Conservation (phyloP, 2,888 invertebrate species). For the Drosophila stalkeri region DNA sequence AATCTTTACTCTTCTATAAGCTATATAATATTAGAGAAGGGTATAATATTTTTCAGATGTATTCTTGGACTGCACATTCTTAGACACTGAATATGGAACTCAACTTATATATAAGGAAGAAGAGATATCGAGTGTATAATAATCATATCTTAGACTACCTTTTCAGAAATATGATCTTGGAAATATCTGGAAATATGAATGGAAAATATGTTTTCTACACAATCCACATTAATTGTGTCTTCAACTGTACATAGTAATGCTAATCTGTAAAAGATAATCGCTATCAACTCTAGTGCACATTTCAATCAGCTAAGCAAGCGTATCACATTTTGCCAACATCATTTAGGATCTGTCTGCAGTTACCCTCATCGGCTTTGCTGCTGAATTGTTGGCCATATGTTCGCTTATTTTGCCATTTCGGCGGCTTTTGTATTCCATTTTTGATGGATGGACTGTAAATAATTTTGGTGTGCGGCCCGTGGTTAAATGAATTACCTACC, state of each 20-base stretch:
- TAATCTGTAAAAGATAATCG: constrained; percentile 2
- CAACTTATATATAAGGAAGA: no score
- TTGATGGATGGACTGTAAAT: constrained; percentile 62
- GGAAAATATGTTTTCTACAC: no score
- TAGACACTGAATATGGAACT: no score
- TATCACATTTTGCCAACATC: constrained; percentile 20
- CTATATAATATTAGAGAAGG: no score
- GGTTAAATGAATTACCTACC: constrained; percentile 44
- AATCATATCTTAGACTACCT: no score
- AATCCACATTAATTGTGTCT: background rate
- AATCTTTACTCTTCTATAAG: no score
- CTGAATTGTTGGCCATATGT: constrained; percentile 43
- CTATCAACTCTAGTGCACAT: constrained; percentile 10
- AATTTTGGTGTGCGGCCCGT: constrained; percentile 53
- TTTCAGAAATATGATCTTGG: no score
- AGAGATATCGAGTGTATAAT: no score
- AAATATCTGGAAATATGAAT: no score
- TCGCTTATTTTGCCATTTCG: constrained; percentile 56
- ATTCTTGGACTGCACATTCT: no score
- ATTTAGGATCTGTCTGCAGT: constrained; percentile 20
- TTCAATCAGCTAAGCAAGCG: constrained; percentile 13
- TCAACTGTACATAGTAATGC: background rate
- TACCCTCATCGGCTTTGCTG: constrained; percentile 24
- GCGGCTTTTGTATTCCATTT: constrained; percentile 42
- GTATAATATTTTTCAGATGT: no score